These are phyloP conservation scores for Zaprionus inermis DNA, from an alignment of 1,140 invertebrate genomes.

Conservation along the genomic window DNA sequence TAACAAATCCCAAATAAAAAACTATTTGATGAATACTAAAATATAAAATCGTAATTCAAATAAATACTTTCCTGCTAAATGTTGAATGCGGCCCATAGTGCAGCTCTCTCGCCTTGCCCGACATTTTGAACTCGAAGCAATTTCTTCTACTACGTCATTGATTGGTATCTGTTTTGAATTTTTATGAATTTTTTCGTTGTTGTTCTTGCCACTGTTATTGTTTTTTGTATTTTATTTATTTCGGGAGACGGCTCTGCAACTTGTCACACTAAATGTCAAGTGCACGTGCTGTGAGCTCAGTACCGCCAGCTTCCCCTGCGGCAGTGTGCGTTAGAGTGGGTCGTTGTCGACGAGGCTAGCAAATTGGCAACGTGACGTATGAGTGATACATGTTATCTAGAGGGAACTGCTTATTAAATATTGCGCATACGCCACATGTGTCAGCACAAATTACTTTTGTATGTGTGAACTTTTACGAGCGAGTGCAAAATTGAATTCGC, in stretches of 20 bases:
- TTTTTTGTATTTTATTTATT: conserved; percentile 21
- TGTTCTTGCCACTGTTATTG: conserved; percentile 52
- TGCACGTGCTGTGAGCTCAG: conserved; percentile 61
- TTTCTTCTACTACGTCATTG: conserved; percentile 54
- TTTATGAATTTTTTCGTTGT: conserved; percentile 54
- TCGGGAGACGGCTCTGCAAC: conserved; percentile 24
- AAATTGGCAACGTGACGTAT: conserved; percentile 72
- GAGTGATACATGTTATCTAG: conserved; percentile 62
- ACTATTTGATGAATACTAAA: too few species aligned
- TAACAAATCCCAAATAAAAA: too few species aligned
- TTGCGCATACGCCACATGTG: conserved; percentile 69
- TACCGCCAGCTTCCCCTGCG: conserved; percentile 22
- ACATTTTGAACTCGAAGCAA: conserved; percentile 16
- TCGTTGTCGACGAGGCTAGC: conserved; percentile 20
- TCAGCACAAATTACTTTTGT: conserved; percentile 44
- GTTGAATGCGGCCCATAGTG: not conserved
- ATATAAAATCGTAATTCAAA: too few species aligned
- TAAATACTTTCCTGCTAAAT: not conserved
- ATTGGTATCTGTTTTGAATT: conserved; percentile 73
- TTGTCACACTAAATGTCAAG: conserved; percentile 77
- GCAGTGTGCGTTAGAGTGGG: not conserved
- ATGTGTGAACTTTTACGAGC: conserved; percentile 48
- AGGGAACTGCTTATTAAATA: conserved; percentile 72
- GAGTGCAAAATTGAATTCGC: conserved; percentile 62
- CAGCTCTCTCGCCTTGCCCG: conserved; percentile 5